Evolutionary conservation across 2,797 vertebrate genomes (phyloP).

Genomic region (Clarias pachynema): DNA sequence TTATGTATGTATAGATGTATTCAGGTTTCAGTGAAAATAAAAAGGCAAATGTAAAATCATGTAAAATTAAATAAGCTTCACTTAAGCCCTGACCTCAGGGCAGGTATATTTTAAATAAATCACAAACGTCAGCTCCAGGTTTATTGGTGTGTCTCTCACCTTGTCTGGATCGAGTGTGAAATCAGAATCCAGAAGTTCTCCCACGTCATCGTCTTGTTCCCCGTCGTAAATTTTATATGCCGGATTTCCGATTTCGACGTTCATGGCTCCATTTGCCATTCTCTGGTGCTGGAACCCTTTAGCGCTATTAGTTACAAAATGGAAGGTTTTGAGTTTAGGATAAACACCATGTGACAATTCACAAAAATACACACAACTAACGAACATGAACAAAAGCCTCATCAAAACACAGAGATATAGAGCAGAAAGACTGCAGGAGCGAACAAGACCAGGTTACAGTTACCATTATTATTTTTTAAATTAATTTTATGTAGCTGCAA

Average conservation of each 20-base stretch:
- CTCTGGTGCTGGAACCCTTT: constrained; percentile 97
- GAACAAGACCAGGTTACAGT: background rate
- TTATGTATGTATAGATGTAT: background rate
- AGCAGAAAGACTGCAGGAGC: background rate
- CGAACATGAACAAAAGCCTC: constrained; percentile 55
- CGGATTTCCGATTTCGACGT: constrained; percentile 97
- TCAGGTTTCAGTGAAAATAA: background rate
- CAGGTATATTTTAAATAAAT: background rate
- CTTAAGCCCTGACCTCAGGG: background rate
- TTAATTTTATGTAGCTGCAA: background rate
- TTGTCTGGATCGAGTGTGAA: constrained; percentile 93
- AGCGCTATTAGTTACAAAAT: constrained; percentile 73
- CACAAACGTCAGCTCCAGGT: background rate
- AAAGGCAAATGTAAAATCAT: too few species aligned
- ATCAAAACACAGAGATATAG: background rate
- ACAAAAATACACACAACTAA: constrained; percentile 50
- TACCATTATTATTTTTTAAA: background rate
- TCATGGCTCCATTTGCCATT: constrained; percentile 95
- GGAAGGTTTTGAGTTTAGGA: constrained; percentile 11
- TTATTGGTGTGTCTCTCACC: constrained; percentile 71
- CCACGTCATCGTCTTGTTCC: constrained; percentile 86
- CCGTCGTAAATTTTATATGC: constrained; percentile 98
- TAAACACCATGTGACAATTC: background rate
- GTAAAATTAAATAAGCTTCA: background rate
- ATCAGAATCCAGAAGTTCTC: constrained; percentile 87